Conservation (phyloP, 2,797 vertebrate species). For the Alauda arvensis region DNA sequence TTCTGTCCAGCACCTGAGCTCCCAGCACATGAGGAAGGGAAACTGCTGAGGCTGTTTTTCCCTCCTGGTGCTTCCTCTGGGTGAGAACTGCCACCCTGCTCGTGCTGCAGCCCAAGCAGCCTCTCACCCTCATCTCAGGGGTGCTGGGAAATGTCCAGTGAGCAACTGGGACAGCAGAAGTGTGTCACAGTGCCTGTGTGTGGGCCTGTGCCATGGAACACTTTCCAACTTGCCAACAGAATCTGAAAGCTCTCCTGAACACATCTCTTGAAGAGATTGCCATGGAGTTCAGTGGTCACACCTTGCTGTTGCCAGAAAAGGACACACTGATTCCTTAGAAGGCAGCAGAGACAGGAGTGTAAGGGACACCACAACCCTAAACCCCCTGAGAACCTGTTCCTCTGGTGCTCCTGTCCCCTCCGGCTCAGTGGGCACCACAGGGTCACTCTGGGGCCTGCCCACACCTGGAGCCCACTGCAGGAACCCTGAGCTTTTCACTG, state of each 20-base stretch:
- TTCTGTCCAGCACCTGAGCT: not conserved
- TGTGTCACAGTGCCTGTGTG: not conserved
- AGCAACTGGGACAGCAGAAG: not conserved
- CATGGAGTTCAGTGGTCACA: not conserved
- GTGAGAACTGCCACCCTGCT: not conserved
- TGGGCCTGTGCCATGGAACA: not conserved
- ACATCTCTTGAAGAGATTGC: not conserved
- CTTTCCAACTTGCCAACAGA: not conserved
- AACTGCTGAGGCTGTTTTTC: not conserved
- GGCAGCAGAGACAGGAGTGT: not conserved
- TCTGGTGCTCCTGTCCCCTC: not conserved
- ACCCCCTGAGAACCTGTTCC: not conserved
- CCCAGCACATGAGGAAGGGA: not conserved
- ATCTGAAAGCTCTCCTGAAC: not conserved
- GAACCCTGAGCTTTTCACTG: not conserved
- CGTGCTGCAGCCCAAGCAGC: not conserved
- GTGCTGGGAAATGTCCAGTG: not conserved
- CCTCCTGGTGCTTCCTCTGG: not conserved
- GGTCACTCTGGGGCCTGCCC: not conserved
- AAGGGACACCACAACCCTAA: not conserved
- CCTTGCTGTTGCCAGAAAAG: not conserved
- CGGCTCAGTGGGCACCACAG: fast-evolving
- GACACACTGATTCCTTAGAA: not conserved
- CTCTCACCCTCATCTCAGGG: not conserved
- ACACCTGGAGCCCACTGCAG: not conserved